Conservation (phyloP, 1,140 invertebrate genomes). For the Leptinotarsa defecta region DNA sequence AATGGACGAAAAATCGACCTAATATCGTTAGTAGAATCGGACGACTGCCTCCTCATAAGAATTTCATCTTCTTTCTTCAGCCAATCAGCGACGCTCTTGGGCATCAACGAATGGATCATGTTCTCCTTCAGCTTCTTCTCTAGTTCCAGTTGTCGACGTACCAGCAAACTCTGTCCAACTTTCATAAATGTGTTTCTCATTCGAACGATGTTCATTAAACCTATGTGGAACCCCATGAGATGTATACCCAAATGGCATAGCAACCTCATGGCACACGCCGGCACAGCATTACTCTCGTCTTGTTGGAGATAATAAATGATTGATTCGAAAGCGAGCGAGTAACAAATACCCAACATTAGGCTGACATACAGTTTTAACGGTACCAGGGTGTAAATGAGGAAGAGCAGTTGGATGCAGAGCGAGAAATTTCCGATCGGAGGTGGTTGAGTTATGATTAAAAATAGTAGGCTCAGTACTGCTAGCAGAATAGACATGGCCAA, state of each 20-base stretch:
- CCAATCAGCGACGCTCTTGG: slow-evolving; percentile 86
- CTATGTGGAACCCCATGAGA: slow-evolving; percentile 89
- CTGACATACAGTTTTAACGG: slow-evolving; percentile 88
- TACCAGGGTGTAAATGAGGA: slow-evolving; percentile 91
- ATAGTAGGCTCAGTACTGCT: slow-evolving; percentile 68
- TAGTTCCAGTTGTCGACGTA: slow-evolving; percentile 84
- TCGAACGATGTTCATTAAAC: slow-evolving; percentile 89
- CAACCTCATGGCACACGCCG: slow-evolving; percentile 64
- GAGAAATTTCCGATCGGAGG: slow-evolving; percentile 83
- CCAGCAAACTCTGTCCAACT: slow-evolving; percentile 88
- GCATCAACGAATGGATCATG: slow-evolving; percentile 98
- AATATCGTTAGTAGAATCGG: slow-evolving; percentile 70
- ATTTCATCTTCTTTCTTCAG: slow-evolving; percentile 64
- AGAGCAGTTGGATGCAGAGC: slow-evolving; percentile 82
- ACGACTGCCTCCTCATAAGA: slow-evolving; percentile 56
- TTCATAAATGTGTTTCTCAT: slow-evolving; percentile 96
- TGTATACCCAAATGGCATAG: slow-evolving; percentile 89
- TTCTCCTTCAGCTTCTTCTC: slow-evolving; percentile 95
- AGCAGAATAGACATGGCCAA: slow-evolving; percentile 68
- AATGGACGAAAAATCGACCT: slow-evolving; percentile 87
- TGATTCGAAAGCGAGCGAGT: slow-evolving; percentile 83
- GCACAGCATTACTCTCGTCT: slow-evolving; percentile 55
- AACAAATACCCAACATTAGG: slow-evolving; percentile 74
- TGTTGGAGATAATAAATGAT: slow-evolving; percentile 46
- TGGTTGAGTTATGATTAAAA: slow-evolving; percentile 53